phyloP scores from a whole-genome alignment of 2,113 vertebrate genomes.

The Limanda limanda region DNA sequence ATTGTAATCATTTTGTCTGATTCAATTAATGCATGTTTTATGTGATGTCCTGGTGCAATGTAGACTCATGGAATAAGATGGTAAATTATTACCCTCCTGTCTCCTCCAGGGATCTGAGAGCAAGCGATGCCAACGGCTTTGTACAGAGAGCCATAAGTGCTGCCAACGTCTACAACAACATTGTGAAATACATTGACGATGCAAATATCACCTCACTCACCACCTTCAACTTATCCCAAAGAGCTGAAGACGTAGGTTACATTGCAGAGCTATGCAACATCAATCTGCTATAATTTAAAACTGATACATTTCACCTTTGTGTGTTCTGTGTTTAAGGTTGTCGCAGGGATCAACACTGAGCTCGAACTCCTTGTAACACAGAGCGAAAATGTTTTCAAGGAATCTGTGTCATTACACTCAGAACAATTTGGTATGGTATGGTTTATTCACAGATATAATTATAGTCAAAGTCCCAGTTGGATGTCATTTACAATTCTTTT shows the following conservation, averaged over 20 bases:
- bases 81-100: slow-evolving; percentile 8
- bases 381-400: slow-evolving; percentile 85
- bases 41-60: background rate
- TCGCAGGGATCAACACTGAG: slow-evolving; percentile 86
- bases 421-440: slow-evolving; percentile 74
- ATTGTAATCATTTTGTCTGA: background rate
- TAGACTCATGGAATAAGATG: background rate
- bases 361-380: slow-evolving; percentile 84
- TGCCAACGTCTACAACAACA: slow-evolving; percentile 94
- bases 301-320: background rate
- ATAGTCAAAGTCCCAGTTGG: background rate
- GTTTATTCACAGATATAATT: background rate
- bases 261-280: background rate
- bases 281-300: background rate
- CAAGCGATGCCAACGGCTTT: slow-evolving; percentile 90
- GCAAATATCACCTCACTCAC: slow-evolving; percentile 86
- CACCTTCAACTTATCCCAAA: slow-evolving; percentile 86
- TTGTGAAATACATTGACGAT: slow-evolving; percentile 86
- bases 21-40: background rate
- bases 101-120: slow-evolving; percentile 82
- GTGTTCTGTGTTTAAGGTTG: slow-evolving; percentile 80
- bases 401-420: slow-evolving; percentile 83
- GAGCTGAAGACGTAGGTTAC: slow-evolving; percentile 88
- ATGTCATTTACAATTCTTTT: slow-evolving; percentile 10
- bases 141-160: slow-evolving; percentile 94